Percentiles rank a stretch among this genome's conserved stretches.
These are phyloP conservation scores for Hemistola chrysoprasaria DNA, from an alignment of 2,888 invertebrate species.

Conservation along the genomic window DNA sequence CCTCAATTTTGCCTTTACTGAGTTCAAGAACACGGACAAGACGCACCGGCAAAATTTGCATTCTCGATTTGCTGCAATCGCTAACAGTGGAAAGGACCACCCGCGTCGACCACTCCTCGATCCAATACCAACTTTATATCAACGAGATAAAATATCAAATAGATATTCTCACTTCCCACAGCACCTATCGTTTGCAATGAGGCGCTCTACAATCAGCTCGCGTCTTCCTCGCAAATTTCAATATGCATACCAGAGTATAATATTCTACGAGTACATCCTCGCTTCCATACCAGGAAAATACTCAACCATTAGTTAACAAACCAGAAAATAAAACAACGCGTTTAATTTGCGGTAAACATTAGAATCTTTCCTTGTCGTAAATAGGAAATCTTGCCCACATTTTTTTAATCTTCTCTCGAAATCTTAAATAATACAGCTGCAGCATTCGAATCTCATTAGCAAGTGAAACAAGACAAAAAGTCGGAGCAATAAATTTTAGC, in stretches of 20 bases:
- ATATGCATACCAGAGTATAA: constrained; percentile 52
- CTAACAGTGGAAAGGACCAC: constrained; percentile 73
- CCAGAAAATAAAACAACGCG: constrained; percentile 43
- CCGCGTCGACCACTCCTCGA: constrained; percentile 64
- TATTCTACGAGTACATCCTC: constrained; percentile 41
- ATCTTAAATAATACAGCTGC: constrained; percentile 70
- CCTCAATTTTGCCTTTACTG: constrained; percentile 48
- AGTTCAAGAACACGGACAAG: constrained; percentile 60
- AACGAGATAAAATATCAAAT: constrained; percentile 57
- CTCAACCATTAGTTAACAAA: constrained; percentile 46
- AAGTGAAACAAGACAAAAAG: constrained; percentile 74
- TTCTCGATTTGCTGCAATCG: constrained; percentile 70
- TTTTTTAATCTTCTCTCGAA: constrained; percentile 58
- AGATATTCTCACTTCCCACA: constrained; percentile 41
- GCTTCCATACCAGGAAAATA: constrained; percentile 38
- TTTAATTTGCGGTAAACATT: constrained; percentile 49
- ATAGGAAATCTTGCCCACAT: constrained; percentile 44
- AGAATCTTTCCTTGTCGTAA: constrained; percentile 40
- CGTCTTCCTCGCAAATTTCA: constrained; percentile 59
- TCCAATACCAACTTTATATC: constrained; percentile 72
- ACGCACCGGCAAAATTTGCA: constrained; percentile 75
- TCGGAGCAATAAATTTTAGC: constrained; percentile 78
- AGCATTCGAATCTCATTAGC: constrained; percentile 79
- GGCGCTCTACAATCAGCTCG: constrained; percentile 62
- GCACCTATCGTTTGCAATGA: constrained; percentile 61